These are phyloP conservation scores for Labeo calbasu DNA, from an alignment of 2,797 vertebrate genomes.

Conservation along the genomic window DNA sequence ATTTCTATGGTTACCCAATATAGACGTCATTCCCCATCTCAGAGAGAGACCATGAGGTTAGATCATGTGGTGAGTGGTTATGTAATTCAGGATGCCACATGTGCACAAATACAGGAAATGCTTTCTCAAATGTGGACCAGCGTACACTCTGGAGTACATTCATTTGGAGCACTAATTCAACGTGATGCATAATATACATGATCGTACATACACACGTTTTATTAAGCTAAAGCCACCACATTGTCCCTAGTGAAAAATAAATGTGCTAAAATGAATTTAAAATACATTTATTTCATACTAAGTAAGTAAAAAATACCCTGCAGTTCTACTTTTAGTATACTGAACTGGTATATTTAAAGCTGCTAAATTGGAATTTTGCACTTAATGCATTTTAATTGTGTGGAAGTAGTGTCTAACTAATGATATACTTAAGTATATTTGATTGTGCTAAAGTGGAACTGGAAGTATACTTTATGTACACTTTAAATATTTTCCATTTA, in stretches of 20 bases:
- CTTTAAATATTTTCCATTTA: too few species aligned
- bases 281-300: too few species aligned
- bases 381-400: too few species aligned
- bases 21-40: constrained; percentile 10
- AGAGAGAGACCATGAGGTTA: constrained; percentile 23
- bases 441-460: too few species aligned
- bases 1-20: constrained; percentile 33
- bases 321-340: too few species aligned
- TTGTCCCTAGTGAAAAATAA: background rate
- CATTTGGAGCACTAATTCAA: background rate
- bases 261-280: too few species aligned
- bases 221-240: background rate
- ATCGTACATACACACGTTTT: background rate
- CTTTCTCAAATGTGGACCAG: background rate
- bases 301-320: too few species aligned
- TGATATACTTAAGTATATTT: too few species aligned
- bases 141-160: background rate
- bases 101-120: constrained; percentile 16
- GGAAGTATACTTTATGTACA: too few species aligned
- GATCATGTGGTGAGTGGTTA: constrained; percentile 41
- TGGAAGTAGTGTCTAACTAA: too few species aligned
- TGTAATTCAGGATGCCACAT: constrained; percentile 43
- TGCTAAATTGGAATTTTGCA: too few species aligned
- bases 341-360: too few species aligned
- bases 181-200: background rate